phyloP scores from a whole-genome alignment of 2,797 vertebrate species.

The Philypnodon macrostomus region DNA sequence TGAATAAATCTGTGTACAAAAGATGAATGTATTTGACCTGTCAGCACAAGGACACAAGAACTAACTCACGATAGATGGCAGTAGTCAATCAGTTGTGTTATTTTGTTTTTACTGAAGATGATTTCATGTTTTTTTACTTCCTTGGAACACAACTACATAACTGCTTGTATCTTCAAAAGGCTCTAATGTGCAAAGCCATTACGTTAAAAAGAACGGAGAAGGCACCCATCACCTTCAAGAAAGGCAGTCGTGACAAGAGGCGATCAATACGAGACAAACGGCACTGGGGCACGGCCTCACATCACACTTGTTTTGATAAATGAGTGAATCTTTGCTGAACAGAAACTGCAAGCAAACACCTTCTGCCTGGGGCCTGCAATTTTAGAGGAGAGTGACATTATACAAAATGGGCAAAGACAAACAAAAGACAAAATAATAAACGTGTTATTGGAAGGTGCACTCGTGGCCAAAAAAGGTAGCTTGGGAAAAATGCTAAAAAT shows the following conservation, averaged over 20 bases:
- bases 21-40: too few relatives aligned
- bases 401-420: conserved; percentile 57
- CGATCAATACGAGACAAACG: conserved; percentile 72
- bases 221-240: conserved; percentile 53
- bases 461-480: conserved; percentile 37
- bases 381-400: conserved; percentile 61
- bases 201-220: conserved; percentile 35
- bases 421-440: conserved; percentile 60
- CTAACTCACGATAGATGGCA: background rate
- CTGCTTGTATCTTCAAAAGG: conserved; percentile 5
- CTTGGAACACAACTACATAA: background rate
- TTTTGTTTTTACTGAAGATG: background rate
- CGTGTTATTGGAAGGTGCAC: conserved; percentile 41
- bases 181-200: conserved; percentile 35
- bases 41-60: too few relatives aligned
- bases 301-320: conserved; percentile 68
- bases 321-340: conserved; percentile 59
- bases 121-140: conserved; percentile 3
- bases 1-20: too few relatives aligned
- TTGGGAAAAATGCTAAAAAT: conserved; percentile 15
- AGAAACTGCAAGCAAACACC: conserved; percentile 66
- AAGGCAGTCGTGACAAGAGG: conserved; percentile 53
- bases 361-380: conserved; percentile 45
- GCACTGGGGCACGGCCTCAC: conserved; percentile 39
- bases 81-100: background rate